Evolutionary conservation across 2,888 invertebrate genomes (phyloP), one percentile per base, ranked within the genome.

Genomic region (Acanthosepion lycidas): DNA sequence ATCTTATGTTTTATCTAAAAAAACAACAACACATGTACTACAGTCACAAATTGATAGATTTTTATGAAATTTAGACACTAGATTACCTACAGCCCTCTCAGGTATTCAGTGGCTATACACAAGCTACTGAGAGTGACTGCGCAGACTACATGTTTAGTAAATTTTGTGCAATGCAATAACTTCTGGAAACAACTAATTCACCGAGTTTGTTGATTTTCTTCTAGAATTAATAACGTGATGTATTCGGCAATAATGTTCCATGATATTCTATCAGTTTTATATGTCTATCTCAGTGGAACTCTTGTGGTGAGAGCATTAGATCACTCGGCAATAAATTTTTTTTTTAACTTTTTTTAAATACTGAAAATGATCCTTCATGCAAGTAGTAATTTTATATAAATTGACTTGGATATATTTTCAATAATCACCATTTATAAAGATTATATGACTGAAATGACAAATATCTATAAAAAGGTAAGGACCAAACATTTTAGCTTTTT

Each of bases 201-300:
- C 93, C 33, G n/a, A 51, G 51, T 93, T 51, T 92, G 49, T 92
- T 92, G 49, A 53, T 93, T 49, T 93, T 53, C 49, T 51, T 49
- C 93, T 93, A 93, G 93, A 93, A 93, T 53, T 93, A 93, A 93
- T 51, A n/a, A 93, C 93, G 49, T 93, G 51, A 51, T 93, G 93
- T 93, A 93, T 93, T 93, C 53, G 93, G 93, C 93, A 93, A 93
- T 93, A 93, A 93, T 53, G n/a, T 49, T 93, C 53, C 93, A 93
- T 93, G 93, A 93, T 93, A 51, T 93, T 93, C 93, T 93, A 93
- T 93, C 93, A 93, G 93, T 93, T 93, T 93, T 93, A 93, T 93
- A 53, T 93, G 93, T 93, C 93, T 93, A 53, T 93, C 93, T 93
- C 93, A 49, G 51, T 93, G 51, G 53, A 49, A 49, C 51, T 92